A percentile compares a stretch with the other conserved stretches of the same genome.
Evolutionary conservation across 2,888 invertebrate species (phyloP).

Genomic region (Geophilus truncorum): DNA sequence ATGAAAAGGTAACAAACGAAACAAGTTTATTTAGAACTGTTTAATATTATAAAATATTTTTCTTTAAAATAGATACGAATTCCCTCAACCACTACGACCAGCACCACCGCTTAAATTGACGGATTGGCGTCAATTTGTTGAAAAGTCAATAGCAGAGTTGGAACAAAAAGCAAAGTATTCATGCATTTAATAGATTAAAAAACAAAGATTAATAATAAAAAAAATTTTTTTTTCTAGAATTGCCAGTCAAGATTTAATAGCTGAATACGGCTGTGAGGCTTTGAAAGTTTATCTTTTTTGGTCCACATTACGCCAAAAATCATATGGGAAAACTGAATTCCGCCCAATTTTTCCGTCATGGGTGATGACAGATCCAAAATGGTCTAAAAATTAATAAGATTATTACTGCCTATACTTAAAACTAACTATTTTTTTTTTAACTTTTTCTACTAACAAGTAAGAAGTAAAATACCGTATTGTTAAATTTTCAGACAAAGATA

Average conservation of each 20-base stretch:
- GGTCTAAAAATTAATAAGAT: too few relatives aligned
- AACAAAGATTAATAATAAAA: slow-evolving; percentile 1
- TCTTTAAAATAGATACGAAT: slow-evolving; percentile 89
- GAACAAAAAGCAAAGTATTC: slow-evolving; percentile 74
- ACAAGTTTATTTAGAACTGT: neutral
- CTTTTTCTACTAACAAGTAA: too few relatives aligned
- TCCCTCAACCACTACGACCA: slow-evolving; percentile 93
- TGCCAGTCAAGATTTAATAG: slow-evolving; percentile 84
- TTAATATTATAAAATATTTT: neutral
- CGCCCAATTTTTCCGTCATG: too few relatives aligned
- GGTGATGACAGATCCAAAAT: too few relatives aligned
- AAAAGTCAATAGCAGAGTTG: slow-evolving; percentile 89
- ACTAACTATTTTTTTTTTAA: too few relatives aligned
- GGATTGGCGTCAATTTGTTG: slow-evolving; percentile 90
- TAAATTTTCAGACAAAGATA: too few relatives aligned
- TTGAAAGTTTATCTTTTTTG: slow-evolving; percentile 91
- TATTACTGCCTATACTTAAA: too few relatives aligned
- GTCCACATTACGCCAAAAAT: too few relatives aligned
- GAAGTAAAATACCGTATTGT: too few relatives aligned
- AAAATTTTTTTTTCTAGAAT: slow-evolving; percentile 55
- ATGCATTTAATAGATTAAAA: neutral
- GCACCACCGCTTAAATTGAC: slow-evolving; percentile 86
- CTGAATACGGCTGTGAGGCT: slow-evolving; percentile 83
- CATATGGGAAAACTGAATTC: too few relatives aligned
- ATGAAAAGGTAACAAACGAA: slow-evolving; percentile 69